Evolutionary conservation across 2,888 invertebrate genomes (phyloP), one percentile per base, ranked within the genome.

Genomic region (Pimpla rufipes): DNA sequence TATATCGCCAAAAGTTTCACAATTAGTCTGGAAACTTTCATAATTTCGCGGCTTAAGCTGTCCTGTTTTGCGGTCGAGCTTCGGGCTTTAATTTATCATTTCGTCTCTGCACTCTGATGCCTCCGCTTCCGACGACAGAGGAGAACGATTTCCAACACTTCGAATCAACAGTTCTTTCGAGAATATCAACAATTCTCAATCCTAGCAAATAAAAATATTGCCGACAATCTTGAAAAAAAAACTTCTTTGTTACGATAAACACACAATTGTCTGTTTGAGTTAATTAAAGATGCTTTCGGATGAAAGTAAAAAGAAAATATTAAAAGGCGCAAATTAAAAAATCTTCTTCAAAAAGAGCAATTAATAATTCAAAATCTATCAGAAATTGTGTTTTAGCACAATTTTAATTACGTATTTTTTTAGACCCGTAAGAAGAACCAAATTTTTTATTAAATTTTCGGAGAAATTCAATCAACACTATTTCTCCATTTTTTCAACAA

Each of bases 11-110:
- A 89, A 91, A 91, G 87, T 91, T 91, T 90, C 86, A 90, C 91
- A 92, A 92, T 92, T 92, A 92, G 91, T 91, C 91, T 89, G 89
- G 89, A 88, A 91, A 92, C 89, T 92, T 92, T 90, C 89, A 91
- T 92, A 92, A 92, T 91, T 91, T 90, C 87, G 87, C 88, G 88
- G 89, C 88, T 89, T 88, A 86, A 88, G 85, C 88, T 83, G 87
- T 85, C 88, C 89, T 91, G 90, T 91, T 92, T 91, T 89, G 91
- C 88, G 88, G 89, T 68, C 57, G 67, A 66, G 80, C 59, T 67
- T 62, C 67, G 45, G 79, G 79, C 79, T 66, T 91, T 89, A 90
- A 91, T 92, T 91, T 90, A 91, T 92, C 90, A 91, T 91, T 90
- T 88, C 88, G 85, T 88, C 87, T 87, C 81, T 83, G 73, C 40